Evolutionary conservation across 2,113 vertebrate species (phyloP), one percentile per base, ranked within the genome.

Genomic region (Bungarus multicinctus): DNA sequence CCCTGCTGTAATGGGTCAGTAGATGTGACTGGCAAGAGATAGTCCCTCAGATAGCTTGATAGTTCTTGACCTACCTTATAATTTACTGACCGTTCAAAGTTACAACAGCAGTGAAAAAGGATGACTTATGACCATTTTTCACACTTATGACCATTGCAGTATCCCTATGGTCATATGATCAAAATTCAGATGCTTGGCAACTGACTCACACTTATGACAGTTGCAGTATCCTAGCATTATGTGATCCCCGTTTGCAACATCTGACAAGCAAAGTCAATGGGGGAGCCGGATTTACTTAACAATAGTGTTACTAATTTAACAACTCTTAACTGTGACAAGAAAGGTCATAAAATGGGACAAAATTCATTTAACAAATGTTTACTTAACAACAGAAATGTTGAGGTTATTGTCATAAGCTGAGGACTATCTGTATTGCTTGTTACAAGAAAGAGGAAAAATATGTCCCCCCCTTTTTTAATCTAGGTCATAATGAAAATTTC

Each of bases 401-500:
- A n/a, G 30, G 12, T n/a, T 69, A 30, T n/a, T 5, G 60, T 14
- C 60, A n/a, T n/a, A 69, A 5, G 27, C 30, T 5, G 27, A 69
- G 12, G 60, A 14, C 12, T n/a, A 69, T n/a, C 60, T 69, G 64
- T 69, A n/a, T 20, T 53, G 27, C 14, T 34, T 20, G 6, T 88
- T 88, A 22, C n/a, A 54, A 34, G 53, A 88, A 23, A 45, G 22
- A 25, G 8, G 16, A 5, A 47, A n/a, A 88, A 53, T 86, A 1
- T 8, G 11, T 92, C 64, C 90, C 5, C 10, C 7, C 88, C 18
- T 54, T 53, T 91, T 93, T 88, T 30, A 27, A 60, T 16, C 34
- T 91, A 98, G 98, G 98, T 57, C 95, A 94, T 87, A 97, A 93
- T 0, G 94, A 96, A 87, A 98, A 97, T 92, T 98, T 98, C 95